Percentiles rank a stretch among this genome's conserved stretches.
Evolutionary conservation across 2,113 vertebrate genomes (phyloP).

Genomic region (Podarcis raffonei): DNA sequence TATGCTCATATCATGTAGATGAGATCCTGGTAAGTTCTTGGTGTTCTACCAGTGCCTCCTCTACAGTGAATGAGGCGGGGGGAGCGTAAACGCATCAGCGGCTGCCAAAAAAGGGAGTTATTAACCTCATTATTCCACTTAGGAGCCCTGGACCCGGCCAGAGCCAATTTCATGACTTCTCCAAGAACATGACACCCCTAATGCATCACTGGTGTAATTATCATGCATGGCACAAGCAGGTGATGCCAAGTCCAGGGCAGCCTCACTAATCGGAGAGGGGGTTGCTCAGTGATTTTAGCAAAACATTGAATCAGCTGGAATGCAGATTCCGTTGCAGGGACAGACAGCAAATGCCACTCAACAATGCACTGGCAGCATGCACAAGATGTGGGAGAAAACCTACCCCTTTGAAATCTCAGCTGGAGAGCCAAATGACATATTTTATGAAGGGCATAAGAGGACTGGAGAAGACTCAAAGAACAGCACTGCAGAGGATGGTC

Average conservation of each 20-base stretch:
- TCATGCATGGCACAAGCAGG: background rate
- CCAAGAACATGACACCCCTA: background rate
- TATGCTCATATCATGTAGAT: background rate
- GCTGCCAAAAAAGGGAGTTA: background rate
- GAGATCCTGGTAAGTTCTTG: background rate
- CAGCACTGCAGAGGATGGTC: background rate
- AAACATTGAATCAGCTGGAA: background rate
- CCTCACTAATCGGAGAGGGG: background rate
- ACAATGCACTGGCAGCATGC: background rate
- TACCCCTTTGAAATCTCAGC: background rate
- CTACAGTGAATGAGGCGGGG: background rate
- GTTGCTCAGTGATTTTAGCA: background rate
- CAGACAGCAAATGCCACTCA: background rate
- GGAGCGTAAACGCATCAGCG: background rate
- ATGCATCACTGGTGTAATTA: background rate
- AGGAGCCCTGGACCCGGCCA: background rate
- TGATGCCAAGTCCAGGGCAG: background rate
- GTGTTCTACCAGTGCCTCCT: background rate
- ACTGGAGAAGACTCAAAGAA: conserved; percentile 4
- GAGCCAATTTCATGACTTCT: background rate
- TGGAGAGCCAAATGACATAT: background rate
- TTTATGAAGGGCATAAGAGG: background rate
- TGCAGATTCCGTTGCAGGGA: background rate
- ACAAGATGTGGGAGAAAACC: background rate
- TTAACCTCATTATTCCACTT: conserved; percentile 8